Evolutionary conservation across 2,888 invertebrate species (phyloP).

Genomic region (Drosophila yooni): DNA sequence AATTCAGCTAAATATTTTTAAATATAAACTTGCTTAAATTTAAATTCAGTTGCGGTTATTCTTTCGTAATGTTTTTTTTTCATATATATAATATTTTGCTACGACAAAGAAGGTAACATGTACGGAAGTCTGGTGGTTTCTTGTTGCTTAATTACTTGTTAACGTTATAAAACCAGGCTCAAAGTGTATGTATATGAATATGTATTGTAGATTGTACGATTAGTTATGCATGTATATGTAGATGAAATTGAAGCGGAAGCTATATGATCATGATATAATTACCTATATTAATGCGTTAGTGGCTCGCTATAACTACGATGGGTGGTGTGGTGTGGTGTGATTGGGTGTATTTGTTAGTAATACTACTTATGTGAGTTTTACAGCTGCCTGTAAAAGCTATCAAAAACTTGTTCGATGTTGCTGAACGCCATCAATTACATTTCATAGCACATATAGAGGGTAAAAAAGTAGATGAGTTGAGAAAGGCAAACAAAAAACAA

Average conservation of each 20-base stretch:
- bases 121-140: constrained; percentile 79
- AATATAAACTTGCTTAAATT: constrained; percentile 56
- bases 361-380: constrained; percentile 31
- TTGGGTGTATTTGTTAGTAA: constrained; percentile 14
- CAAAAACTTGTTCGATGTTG: constrained; percentile 72
- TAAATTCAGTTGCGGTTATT: constrained; percentile 57
- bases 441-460: constrained; percentile 52
- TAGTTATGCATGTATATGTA: constrained; percentile 16
- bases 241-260: constrained; percentile 68
- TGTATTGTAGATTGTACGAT: constrained; percentile 35
- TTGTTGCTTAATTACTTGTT: constrained; percentile 64
- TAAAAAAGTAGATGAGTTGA: constrained; percentile 37
- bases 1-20: constrained; percentile 56
- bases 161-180: constrained; percentile 52
- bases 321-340: constrained; percentile 20
- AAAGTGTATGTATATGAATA: constrained; percentile 36
- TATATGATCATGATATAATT: constrained; percentile 52
- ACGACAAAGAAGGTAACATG: constrained; percentile 71
- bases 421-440: constrained; percentile 59
- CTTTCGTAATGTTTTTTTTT: constrained; percentile 11
- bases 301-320: constrained; percentile 29
- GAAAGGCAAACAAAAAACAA: constrained; percentile 48
- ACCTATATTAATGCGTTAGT: constrained; percentile 41
- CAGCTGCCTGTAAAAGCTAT: constrained; percentile 59
- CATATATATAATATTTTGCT: constrained; percentile 35